phyloP scores from a whole-genome alignment of 2,797 vertebrate genomes.

The Tadarida brasiliensis region DNA sequence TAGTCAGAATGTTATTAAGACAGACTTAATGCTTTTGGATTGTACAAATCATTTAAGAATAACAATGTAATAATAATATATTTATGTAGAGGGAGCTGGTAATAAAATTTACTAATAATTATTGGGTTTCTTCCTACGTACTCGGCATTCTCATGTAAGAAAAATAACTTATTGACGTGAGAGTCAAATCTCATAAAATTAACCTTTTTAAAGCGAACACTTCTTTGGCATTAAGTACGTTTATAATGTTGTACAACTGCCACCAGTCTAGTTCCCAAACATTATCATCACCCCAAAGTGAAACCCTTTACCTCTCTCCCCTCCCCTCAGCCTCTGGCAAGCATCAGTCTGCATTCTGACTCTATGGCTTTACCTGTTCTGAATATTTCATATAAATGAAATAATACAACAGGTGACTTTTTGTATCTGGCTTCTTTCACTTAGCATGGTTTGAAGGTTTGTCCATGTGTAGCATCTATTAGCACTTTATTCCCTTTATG shows the following conservation, averaged over 20 bases:
- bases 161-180: background rate
- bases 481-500: background rate
- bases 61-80: background rate
- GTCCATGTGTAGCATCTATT: background rate
- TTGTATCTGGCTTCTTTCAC: background rate
- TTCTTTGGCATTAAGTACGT: background rate
- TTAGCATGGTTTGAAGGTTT: background rate
- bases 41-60: background rate
- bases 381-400: background rate
- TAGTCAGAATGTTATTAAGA: background rate
- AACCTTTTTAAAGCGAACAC: background rate
- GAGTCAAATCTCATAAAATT: background rate
- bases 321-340: background rate
- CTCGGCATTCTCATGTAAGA: background rate
- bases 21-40: conserved; percentile 15
- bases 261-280: background rate
- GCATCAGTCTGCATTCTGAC: background rate
- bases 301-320: background rate
- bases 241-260: background rate
- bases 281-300: background rate
- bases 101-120: conserved; percentile 14
- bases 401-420: background rate
- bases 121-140: background rate
- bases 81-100: background rate
- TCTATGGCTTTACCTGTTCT: background rate